Evolutionary conservation across 2,113 vertebrate species (phyloP), one percentile per base, ranked within the genome.

Genomic region (Parotia lawesii): DNA sequence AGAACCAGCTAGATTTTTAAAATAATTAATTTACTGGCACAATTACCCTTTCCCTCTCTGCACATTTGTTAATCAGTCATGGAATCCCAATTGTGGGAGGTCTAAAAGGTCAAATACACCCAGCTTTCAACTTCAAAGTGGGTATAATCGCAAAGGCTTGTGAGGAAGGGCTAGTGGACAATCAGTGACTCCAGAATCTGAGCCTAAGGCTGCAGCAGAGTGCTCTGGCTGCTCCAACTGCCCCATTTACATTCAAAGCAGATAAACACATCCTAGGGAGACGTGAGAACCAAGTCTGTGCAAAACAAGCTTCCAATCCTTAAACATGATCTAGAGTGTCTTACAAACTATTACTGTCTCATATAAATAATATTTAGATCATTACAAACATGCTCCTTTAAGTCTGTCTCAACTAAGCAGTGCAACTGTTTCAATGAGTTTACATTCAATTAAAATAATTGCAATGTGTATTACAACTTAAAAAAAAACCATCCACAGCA

Each of bases 81-180:
- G 25, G 79, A 88, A 94, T 90, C 89, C 51, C 76, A 90, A 56
- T 80, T 84, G 57, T 47, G 27, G 18, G 40, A 95, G 70, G 90
- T 91, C 56, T 90, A 42, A 93, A 91, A 89, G 90, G 85, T 86
- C 94, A 95, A 58, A 89, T 29, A 42, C 12, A 86, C 2, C 5
- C 48, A 95, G 23, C 35, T 83, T 89, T 87, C 85, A 93, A 94
- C 93, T 92, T 92, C 84, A 91, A 94, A 94, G 93, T 6, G 14
- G 10, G 35, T 48, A 42, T 64, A 79, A 92, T 38, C 0, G 0
- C 56, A 60, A 70, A 75, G 15, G 21, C 27, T 80, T 67, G n/a
- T 15, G 58, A 85, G 77, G 76, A 91, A 84, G 48, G 50, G 45
- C 40, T 24, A 16, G 20, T 22, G 37, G 62, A 90, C 70, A 44